Evolutionary conservation across 2,113 vertebrate genomes (phyloP).

Genomic region (Oreotrochilus melanogaster): DNA sequence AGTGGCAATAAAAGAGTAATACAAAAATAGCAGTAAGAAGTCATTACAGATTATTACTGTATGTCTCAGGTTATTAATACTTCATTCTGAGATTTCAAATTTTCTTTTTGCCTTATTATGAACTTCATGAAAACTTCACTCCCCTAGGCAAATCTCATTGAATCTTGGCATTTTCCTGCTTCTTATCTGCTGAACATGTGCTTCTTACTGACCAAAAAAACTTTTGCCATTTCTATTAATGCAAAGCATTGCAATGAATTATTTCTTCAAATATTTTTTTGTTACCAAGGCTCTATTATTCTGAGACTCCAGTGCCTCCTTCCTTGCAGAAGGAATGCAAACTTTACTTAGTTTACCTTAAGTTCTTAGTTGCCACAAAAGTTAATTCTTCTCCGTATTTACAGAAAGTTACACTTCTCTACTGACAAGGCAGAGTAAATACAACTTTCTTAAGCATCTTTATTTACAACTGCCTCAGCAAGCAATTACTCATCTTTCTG

Average conservation of each 20-base stretch:
- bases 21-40: not conserved
- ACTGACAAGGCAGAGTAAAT: not conserved
- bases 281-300: not conserved
- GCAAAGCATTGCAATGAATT: not conserved
- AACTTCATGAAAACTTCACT: not conserved
- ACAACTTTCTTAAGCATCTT: not conserved
- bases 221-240: not conserved
- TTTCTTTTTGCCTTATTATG: not conserved
- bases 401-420: not conserved
- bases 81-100: not conserved
- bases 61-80: not conserved
- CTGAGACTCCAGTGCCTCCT: not conserved
- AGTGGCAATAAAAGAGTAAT: not conserved
- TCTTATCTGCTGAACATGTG: not conserved
- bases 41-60: not conserved
- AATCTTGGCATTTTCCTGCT: not conserved
- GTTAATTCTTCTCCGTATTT: not conserved
- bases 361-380: not conserved
- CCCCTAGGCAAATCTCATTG: rapidly evolving
- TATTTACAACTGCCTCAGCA: not conserved
- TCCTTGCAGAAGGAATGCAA: not conserved
- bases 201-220: not conserved
- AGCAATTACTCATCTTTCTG: not conserved
- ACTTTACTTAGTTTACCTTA: not conserved
- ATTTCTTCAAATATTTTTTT: not conserved